Evolutionary conservation across 37 sponge, comb jelly and placozoan genomes (phyloP), one percentile per base, ranked within the genome.

Genomic region (Chondrilla cf. caribensis): DNA sequence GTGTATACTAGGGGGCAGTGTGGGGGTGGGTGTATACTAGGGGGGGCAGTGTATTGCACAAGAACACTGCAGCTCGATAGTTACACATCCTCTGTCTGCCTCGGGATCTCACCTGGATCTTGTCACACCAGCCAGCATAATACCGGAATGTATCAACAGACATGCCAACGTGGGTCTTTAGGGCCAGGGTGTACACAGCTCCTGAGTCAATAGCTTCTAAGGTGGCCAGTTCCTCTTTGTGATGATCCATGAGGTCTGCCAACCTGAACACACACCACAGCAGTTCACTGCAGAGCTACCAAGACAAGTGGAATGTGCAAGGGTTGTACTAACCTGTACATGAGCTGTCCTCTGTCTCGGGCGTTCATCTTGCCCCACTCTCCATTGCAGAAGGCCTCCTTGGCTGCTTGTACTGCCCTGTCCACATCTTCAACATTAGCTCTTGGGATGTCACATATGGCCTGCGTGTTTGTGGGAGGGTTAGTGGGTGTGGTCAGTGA

Each of bases 61-160:
- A 54, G 57, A 11, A 11, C 57, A 54, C 57, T 17, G 17, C 15
- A 54, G 11, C 15, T 18, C 15, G 57, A 54, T 54, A 17, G 17
- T 54, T 17, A 54, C 57, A 54, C 57, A 54, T 18, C 11, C 57
- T 54, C 57, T 18, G 17, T 54, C 17, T 18, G 15, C 15, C 11
- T 17, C 57, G 11, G 15, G 19, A 8, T 8, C 83, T 70, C 26
- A 91, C 92, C 79, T 95, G 92, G 21, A 96, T 96, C 88, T 96
- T 96, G 82, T 96, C 97, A 85, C 97, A 96, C 94, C 92, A 96
- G 15, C 97, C 94, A 58, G 94, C 97, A 85, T 87, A 96, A 90
- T 96, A 96, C 21, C 92, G 87, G 92, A 96, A 93, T 0, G 92
- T 93, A 76, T 90, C 94, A 51, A 96, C 90, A 42, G 97, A 96